Percentiles rank a stretch among this genome's conserved stretches.
Conservation (phyloP, 2,888 invertebrate genomes). For the Agriopis marginaria region DNA sequence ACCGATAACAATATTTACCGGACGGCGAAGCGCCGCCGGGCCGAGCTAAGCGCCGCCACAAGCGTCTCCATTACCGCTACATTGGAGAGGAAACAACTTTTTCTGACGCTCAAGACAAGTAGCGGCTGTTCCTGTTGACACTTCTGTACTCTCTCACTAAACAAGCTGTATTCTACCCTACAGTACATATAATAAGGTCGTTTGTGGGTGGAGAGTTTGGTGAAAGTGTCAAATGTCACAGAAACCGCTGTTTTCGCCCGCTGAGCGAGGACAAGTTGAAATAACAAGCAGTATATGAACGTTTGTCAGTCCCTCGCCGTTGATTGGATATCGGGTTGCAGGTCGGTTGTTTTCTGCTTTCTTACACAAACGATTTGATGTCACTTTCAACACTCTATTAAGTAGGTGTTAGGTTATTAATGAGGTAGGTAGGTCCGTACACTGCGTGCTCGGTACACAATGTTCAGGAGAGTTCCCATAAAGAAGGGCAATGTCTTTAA, state of each 20-base stretch:
- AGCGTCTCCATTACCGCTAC: slow-evolving; percentile 65
- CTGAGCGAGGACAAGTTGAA: slow-evolving; percentile 80
- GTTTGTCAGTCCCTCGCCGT: slow-evolving; percentile 50
- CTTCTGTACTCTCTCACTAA: slow-evolving; percentile 31
- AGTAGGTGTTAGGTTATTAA: slow-evolving; percentile 14
- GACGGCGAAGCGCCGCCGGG: not conserved
- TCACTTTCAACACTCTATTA: slow-evolving; percentile 14
- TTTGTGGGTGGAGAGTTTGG: slow-evolving; percentile 25
- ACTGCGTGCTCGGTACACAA: too few species aligned
- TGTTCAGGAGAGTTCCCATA: too few species aligned
- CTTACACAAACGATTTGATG: slow-evolving; percentile 29
- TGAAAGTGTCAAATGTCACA: slow-evolving; percentile 69
- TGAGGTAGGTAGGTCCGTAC: not conserved
- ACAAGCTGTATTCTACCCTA: slow-evolving; percentile 21
- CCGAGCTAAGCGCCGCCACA: slow-evolving; percentile 52
- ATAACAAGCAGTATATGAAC: slow-evolving; percentile 77
- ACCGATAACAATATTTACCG: not conserved
- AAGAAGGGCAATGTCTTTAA: too few species aligned
- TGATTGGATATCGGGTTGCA: slow-evolving; percentile 58
- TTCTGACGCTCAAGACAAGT: slow-evolving; percentile 68
- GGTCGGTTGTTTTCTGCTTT: slow-evolving; percentile 41
- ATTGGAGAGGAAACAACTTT: slow-evolving; percentile 62
- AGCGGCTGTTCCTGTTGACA: slow-evolving; percentile 66
- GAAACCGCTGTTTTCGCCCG: slow-evolving; percentile 61
- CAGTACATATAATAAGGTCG: slow-evolving; percentile 33